Base-by-base conservation (phyloP, 2,797 vertebrate species). In the Nyctalus aviator region DNA sequence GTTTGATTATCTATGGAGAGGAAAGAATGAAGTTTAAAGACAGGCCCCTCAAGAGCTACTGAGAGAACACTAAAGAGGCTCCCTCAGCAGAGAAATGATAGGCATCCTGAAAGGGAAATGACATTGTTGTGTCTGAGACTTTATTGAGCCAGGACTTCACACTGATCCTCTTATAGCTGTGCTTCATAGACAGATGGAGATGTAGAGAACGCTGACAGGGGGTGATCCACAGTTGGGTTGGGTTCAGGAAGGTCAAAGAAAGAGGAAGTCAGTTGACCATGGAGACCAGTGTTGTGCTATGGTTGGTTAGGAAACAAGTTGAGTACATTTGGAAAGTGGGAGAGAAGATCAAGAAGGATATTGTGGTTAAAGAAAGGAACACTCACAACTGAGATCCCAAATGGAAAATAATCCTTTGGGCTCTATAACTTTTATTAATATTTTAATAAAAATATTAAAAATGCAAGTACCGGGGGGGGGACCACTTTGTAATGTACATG, bases 331-430 rank as follows among this genome's bases (percentile, higher is more conserved):
- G 25, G 37, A 46, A 20, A 66, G n/a, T 2, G 3, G 20, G 41
- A 71, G 25, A 78, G 73, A 81, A 48, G 27, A 23, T 7, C 46
- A 78, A 7, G 11, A 41, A 46, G 32, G n/a, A 69, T 11, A 13
- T 9, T 66, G 75, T 66, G 46, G 20, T 64, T 57, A 94, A 73
- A 92, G 62, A 83, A 93, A 75, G 73, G 55, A 69, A 53, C 20
- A 64, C 69, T 86, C 57, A 46, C 35, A 79, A 72, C 17, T 9
- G 46, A 85, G 59, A 78, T 68, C n/a, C 21, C 44, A 64, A 18
- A 3, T 73, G 53, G 21, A 50, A 92, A 84, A 59, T 30, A 76
- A 32, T 55, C 25, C 6, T 71, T 53, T 27, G 13, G 32, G 32
- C 69, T 53, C 41, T 62, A 5, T 32, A 75, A 83, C 32, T 30